Conservation (phyloP, 2,797 vertebrate species). For the Linurgus olivaceus region DNA sequence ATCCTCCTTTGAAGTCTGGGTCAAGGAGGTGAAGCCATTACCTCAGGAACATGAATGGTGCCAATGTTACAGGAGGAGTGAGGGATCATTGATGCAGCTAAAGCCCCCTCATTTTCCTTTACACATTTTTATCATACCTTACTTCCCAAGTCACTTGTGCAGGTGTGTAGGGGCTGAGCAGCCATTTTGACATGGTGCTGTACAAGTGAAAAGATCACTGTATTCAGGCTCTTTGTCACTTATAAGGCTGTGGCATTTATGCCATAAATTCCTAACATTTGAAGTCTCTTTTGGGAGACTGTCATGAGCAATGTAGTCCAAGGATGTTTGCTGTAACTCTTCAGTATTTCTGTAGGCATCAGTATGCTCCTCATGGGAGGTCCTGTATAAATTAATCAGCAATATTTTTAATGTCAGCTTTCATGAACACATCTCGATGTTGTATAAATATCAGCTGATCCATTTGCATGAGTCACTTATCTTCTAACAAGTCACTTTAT, state of each 20-base stretch:
- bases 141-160: background rate
- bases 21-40: background rate
- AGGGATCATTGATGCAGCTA: background rate
- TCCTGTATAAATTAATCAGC: constrained; percentile 29
- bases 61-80: background rate
- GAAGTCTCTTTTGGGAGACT: background rate
- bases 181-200: background rate
- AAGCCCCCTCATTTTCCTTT: background rate
- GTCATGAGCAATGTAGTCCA: background rate
- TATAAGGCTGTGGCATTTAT: background rate
- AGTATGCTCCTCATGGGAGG: background rate
- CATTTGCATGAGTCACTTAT: background rate
- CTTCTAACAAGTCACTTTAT: constrained; percentile 46
- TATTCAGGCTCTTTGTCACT: background rate
- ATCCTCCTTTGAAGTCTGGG: background rate
- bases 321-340: background rate
- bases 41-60: background rate
- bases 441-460: background rate
- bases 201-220: background rate
- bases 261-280: background rate
- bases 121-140: background rate
- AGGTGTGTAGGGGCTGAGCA: background rate
- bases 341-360: background rate
- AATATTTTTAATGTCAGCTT: constrained; percentile 2
- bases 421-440: background rate